Conservation (phyloP, 2,113 vertebrate species). For the Megaceryle torquata region DNA sequence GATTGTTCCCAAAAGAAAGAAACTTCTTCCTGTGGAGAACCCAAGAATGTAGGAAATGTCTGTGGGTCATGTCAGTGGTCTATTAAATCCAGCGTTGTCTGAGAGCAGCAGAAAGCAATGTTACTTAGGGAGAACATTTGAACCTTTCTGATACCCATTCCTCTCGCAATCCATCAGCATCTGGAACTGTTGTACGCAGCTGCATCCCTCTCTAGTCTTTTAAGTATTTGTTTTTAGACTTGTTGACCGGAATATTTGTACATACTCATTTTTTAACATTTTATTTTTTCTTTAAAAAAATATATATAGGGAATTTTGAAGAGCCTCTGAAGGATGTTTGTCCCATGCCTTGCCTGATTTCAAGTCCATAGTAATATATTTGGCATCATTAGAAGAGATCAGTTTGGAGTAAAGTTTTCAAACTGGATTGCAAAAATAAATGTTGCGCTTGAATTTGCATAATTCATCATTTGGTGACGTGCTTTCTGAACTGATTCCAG, state of each 20-base stretch:
- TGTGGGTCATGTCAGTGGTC: neutral
- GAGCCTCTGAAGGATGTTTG: neutral
- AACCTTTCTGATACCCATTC: neutral
- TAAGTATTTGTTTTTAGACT: neutral
- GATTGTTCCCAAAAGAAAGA: neutral
- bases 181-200: neutral
- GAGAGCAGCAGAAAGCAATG: neutral
- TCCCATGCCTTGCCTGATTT: neutral
- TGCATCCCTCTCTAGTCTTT: neutral
- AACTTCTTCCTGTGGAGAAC: neutral
- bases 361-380: neutral
- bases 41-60: neutral
- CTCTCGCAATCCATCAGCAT: neutral
- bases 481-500: neutral
- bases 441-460: constrained; percentile 5
- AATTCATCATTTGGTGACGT: neutral
- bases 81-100: neutral
- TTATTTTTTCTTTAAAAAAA: neutral
- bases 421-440: neutral
- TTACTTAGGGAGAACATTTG: neutral
- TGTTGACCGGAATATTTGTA: neutral
- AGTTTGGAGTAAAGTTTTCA: neutral
- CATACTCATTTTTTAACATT: neutral
- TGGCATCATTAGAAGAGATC: neutral
- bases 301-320: neutral